Percentiles rank a stretch among this genome's conserved stretches.
These are phyloP conservation scores for Diaphora mendica DNA, from an alignment of 2,888 invertebrate species.

Conservation along the genomic window DNA sequence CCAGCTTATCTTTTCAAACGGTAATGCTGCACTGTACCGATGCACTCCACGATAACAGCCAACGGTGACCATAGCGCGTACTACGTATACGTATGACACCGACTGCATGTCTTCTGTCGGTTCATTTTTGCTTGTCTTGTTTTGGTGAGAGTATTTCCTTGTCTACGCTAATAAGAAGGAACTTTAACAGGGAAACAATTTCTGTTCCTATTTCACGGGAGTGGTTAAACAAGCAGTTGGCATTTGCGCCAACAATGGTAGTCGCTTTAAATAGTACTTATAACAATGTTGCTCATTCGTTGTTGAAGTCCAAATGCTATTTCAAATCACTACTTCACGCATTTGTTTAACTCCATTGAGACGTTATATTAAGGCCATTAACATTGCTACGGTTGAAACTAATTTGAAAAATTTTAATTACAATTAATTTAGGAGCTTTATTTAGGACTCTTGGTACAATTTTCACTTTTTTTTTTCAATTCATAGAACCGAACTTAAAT, in stretches of 20 bases:
- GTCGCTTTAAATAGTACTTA: conserved; percentile 10
- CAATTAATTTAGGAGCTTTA: neutral
- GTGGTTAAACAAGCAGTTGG: conserved; percentile 7
- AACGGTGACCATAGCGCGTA: conserved; percentile 34
- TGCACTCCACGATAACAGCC: conserved; percentile 59
- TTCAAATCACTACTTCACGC: conserved; percentile 1
- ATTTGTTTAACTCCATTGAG: neutral
- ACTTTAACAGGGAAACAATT: too few relatives aligned
- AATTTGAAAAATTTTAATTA: too few relatives aligned
- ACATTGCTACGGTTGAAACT: neutral
- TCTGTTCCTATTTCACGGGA: conserved; percentile 13
- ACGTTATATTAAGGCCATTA: neutral
- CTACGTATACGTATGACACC: conserved; percentile 29
- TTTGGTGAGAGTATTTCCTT: neutral
- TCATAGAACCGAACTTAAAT: neutral
- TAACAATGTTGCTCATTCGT: conserved; percentile 19
- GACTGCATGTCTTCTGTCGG: neutral
- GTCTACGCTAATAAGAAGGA: neutral
- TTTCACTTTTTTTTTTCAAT: neutral
- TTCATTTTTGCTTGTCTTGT: neutral
- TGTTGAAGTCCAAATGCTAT: conserved; percentile 13
- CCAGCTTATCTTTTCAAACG: conserved; percentile 83
- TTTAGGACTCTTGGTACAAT: neutral
- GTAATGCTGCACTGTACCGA: conserved; percentile 77
- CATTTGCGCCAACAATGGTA: conserved; percentile 33